Evolutionary conservation across 2,888 invertebrate species (phyloP), one percentile per base, ranked within the genome.

Genomic region (Caenorhabditis panamensis): DNA sequence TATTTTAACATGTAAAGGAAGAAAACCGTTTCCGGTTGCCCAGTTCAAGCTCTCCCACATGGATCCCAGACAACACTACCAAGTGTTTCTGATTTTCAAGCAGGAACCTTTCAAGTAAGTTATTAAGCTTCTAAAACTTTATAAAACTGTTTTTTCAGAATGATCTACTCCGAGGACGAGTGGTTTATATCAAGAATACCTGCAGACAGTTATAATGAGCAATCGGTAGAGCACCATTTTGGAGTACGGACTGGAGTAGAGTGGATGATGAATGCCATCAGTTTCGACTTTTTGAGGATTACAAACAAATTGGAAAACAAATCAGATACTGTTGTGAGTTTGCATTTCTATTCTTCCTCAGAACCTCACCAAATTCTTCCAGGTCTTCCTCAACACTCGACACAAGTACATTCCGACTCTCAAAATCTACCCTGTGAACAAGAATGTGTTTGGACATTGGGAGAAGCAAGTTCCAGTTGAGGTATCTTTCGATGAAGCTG

Each of bases 331-430:
- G 18, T 9, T 47, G 47, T 47, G 18, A 47, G 47, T 41, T 13
- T 47, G 47, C 18, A 18, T 6, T 47, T 20, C 5, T 18, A 18
- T 18, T 13, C 41, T 4, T 2, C 3, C n/a, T 20, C n/a, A 6
- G n/a, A 31, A 31, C 18, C 18, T 18, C 18, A 3, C 9, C 5
- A 18, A 6, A 3, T 18, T 47, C 3, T 47, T 47, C 18, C 47
- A 47, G 47, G 9, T 47, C 11, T 47, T 2, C 18, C n/a, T 47
- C 18, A 47, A 47, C 20, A 18, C 18, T 5, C n/a, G 9, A 2
- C 47, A 47, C 47, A n/a, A 47, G 18, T 47, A 47, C 47, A 47
- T 47, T n/a, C 47, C 47, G 18, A 9, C 18, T 47, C 47, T 47
- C 2, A 47, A 6, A 2, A 18, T 47, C 18, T 20, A 18, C 5